Evolutionary conservation across 23 tunicate genomes (phyloP).

Genomic region (Aplidium turbinatum): DNA sequence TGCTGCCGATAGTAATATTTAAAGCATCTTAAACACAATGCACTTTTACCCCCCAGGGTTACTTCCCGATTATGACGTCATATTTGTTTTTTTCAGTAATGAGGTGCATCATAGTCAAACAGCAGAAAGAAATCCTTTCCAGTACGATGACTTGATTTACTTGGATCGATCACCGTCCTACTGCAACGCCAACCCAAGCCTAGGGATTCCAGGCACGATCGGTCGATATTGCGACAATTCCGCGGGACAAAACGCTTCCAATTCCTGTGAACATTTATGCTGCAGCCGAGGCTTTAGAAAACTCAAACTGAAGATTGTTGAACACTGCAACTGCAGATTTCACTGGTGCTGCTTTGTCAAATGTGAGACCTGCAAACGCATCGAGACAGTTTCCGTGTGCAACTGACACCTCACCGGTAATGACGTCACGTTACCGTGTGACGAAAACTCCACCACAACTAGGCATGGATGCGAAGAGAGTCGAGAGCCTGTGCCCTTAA

Average conservation of each 20-base stretch:
- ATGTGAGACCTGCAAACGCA: slow-evolving; percentile 60
- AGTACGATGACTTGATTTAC: slow-evolving; percentile 26
- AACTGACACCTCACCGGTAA: no score
- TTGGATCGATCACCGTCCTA: slow-evolving; percentile 44
- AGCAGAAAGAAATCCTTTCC: neutral
- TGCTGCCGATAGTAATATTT: neutral
- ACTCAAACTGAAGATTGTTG: neutral
- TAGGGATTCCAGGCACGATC: slow-evolving; percentile 35
- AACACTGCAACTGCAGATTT: slow-evolving; percentile 67
- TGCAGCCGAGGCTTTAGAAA: slow-evolving; percentile 64
- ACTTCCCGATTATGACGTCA: no score
- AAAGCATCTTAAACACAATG: no score
- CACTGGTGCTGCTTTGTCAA: slow-evolving; percentile 76
- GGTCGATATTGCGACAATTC: slow-evolving; percentile 50
- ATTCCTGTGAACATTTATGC: slow-evolving; percentile 58
- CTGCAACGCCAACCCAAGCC: slow-evolving; percentile 36
- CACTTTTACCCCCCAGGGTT: no score
- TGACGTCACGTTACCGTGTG: no score
- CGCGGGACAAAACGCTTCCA: slow-evolving; percentile 11
- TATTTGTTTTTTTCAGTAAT: neutral
- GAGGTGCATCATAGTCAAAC: neutral
- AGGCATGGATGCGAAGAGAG: no score
- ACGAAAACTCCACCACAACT: no score
- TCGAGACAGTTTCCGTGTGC: slow-evolving; percentile 45
- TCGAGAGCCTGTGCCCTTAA: no score